Evolutionary conservation across 2,797 vertebrate genomes (phyloP).

Genomic region (Remorina albescens): DNA sequence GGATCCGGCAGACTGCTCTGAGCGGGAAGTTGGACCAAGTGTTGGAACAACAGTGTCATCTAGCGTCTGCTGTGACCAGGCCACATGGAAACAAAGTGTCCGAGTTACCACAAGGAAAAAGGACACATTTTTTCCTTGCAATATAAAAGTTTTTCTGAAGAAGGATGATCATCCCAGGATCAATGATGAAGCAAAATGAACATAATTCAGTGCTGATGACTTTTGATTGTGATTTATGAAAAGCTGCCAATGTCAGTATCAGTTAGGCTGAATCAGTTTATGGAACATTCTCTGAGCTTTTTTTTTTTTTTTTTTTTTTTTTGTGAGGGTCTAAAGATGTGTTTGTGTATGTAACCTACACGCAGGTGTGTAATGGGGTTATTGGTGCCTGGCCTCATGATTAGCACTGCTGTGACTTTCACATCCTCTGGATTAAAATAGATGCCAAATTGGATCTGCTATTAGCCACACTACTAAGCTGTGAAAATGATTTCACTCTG

Average conservation of each 20-base stretch:
- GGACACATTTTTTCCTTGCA: neutral
- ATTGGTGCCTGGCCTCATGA: constrained; percentile 47
- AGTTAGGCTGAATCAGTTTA: neutral
- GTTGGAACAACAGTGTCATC: constrained; percentile 76
- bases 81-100: neutral
- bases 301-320: neutral
- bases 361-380: constrained; percentile 9
- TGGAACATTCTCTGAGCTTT: neutral
- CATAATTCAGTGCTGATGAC: too few species aligned
- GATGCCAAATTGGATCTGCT: constrained; percentile 64
- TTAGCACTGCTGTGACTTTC: constrained; percentile 55
- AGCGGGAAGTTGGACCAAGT: neutral
- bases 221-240: neutral
- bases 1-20: neutral
- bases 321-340: too few species aligned
- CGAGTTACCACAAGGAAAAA: neutral
- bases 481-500: constrained; percentile 73
- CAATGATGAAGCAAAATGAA: too few species aligned
- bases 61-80: constrained; percentile 40
- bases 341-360: neutral
- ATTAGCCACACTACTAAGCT: constrained; percentile 63
- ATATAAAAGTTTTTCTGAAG: neutral
- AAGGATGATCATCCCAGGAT: neutral
- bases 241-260: neutral
- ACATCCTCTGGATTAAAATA: constrained; percentile 69